These are phyloP conservation scores for Eurytoma adleriae DNA, from an alignment of 2,888 invertebrate species.

Conservation along the genomic window DNA sequence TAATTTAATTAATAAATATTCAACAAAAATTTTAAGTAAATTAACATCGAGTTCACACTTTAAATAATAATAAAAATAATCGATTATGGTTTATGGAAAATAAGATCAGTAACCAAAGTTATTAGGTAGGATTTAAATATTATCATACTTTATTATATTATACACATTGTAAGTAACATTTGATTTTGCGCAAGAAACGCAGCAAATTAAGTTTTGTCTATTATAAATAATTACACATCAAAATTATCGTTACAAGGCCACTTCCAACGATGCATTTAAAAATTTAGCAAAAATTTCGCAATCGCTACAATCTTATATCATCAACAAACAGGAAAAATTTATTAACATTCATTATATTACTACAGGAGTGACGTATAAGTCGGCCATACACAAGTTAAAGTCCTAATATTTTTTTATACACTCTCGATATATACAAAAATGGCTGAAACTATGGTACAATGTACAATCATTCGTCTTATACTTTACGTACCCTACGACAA, in stretches of 20 bases:
- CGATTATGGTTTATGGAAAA: no score
- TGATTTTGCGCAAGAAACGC: slow-evolving; percentile 21
- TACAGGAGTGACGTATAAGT: not conserved
- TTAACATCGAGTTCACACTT: no score
- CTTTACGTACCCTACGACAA: slow-evolving; percentile 12
- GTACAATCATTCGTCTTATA: slow-evolving; percentile 59
- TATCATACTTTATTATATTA: slow-evolving; percentile 45
- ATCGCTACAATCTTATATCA: not conserved
- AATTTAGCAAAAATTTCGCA: not conserved
- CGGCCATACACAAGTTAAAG: slow-evolving; percentile 20
- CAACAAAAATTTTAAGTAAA: no score
- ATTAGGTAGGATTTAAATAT: slow-evolving; percentile 24
- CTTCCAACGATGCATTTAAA: not conserved
- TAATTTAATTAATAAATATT: no score
- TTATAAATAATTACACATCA: slow-evolving; percentile 33
- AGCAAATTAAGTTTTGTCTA: slow-evolving; percentile 17
- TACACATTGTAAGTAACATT: slow-evolving; percentile 34
- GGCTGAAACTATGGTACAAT: slow-evolving; percentile 68
- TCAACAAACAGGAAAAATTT: not conserved
- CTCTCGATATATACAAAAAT: slow-evolving; percentile 60
- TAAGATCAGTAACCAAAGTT: no score
- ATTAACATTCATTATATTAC: not conserved
- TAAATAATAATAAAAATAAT: no score
- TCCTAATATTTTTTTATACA: slow-evolving; percentile 37
- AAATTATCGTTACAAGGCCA: not conserved